Evolutionary conservation across 2,888 invertebrate genomes (phyloP).

Genomic region (Epinotia demarniana): DNA sequence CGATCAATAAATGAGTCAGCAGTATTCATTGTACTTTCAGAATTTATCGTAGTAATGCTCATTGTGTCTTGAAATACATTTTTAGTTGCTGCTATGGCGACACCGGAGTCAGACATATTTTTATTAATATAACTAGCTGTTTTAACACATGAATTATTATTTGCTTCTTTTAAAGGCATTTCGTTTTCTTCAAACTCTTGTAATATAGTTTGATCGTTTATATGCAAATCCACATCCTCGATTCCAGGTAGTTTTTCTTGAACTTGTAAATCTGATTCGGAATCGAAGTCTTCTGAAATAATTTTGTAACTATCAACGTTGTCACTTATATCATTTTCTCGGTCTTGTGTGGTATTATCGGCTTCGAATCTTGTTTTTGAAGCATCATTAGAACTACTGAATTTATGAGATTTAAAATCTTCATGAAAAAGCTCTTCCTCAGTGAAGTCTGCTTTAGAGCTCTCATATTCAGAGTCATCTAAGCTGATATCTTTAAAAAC

Average conservation of each 20-base stretch:
- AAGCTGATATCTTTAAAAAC: conserved; percentile 56
- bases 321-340: neutral
- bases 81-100: conserved; percentile 52
- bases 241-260: conserved; percentile 52
- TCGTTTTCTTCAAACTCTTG: conserved; percentile 49
- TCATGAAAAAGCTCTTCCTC: neutral
- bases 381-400: neutral
- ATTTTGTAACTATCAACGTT: neutral
- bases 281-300: neutral
- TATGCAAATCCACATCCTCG: conserved; percentile 24
- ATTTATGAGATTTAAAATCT: conserved; percentile 3
- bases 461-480: conserved; percentile 36
- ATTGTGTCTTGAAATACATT: conserved; percentile 54
- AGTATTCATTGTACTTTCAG: neutral
- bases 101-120: conserved; percentile 56
- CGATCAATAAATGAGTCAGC: neutral
- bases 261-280: conserved; percentile 39
- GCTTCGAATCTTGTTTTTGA: conserved; percentile 36
- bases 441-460: neutral
- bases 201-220: conserved; percentile 41
- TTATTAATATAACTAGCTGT: conserved; percentile 60
- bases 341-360: neutral
- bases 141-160: conserved; percentile 45
- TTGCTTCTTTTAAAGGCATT: conserved; percentile 28
- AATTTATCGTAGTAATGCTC: neutral